These are phyloP conservation scores for Eutrigla gurnardus DNA, from an alignment of 2,797 vertebrate genomes.

Conservation along the genomic window DNA sequence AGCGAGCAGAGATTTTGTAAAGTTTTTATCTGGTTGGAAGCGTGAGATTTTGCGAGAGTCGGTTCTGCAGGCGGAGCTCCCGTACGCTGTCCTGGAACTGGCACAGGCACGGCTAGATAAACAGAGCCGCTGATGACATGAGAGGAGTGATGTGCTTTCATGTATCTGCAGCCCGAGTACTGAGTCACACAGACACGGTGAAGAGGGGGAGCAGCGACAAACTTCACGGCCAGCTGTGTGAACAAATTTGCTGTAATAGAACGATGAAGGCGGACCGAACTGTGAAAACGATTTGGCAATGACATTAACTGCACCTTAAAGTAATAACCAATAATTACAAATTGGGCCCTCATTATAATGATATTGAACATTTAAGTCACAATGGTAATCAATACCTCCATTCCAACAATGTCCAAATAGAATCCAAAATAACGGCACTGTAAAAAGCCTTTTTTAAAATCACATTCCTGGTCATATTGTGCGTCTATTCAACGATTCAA, in stretches of 20 bases:
- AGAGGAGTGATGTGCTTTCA: conserved; percentile 30
- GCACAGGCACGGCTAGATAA: conserved; percentile 21
- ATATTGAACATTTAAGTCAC: neutral
- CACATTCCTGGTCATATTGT: too few relatives aligned
- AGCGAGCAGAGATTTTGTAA: conserved; percentile 8
- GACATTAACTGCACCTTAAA: neutral
- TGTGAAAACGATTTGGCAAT: neutral
- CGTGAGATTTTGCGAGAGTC: conserved; percentile 11
- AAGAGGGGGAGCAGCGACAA: neutral
- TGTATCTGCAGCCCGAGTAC: conserved; percentile 29
- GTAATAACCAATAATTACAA: neutral
- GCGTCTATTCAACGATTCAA: too few relatives aligned
- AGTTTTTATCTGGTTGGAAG: conserved; percentile 19
- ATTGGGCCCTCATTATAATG: neutral
- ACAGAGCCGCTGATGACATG: conserved; percentile 40
- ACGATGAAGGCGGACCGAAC: neutral
- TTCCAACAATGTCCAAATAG: neutral
- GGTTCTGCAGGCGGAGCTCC: conserved; percentile 21
- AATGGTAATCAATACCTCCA: neutral
- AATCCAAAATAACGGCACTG: neutral
- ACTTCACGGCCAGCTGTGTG: conserved; percentile 7
- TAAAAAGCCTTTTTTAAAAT: neutral
- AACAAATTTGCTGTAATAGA: neutral
- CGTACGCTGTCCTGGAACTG: conserved; percentile 7
- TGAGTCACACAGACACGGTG: conserved; percentile 32